A percentile compares a stretch with the other conserved stretches of the same genome.
phyloP scores from a whole-genome alignment of 2,113 vertebrate genomes.

The Cariama cristata region DNA sequence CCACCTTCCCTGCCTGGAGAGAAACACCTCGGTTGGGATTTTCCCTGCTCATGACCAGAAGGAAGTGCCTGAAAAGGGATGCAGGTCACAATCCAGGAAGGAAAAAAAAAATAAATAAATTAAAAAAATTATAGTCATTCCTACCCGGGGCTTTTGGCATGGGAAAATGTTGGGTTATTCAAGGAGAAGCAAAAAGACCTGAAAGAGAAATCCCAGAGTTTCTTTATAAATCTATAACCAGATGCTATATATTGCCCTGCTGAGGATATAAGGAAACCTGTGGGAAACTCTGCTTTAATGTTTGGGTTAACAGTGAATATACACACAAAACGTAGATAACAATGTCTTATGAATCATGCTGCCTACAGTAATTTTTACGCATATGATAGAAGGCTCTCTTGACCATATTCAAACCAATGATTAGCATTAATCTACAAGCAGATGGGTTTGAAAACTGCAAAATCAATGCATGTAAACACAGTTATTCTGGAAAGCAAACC shows the following conservation, averaged over 20 bases:
- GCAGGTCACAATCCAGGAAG: not conserved
- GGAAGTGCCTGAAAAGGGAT: not conserved
- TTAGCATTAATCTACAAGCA: not conserved
- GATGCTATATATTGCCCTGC: not conserved
- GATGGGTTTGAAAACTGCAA: slow-evolving; percentile 7
- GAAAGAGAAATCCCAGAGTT: not conserved
- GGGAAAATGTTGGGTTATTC: not conserved
- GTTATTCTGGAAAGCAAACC: not conserved
- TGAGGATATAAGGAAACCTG: not conserved
- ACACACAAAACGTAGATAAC: not conserved
- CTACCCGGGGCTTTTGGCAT: not conserved
- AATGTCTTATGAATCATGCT: not conserved
- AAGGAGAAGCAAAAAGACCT: not conserved
- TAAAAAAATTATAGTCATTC: not conserved
- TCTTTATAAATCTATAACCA: not conserved
- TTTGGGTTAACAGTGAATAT: not conserved
- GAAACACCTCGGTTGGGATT: not conserved
- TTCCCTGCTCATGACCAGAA: not conserved
- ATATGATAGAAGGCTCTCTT: not conserved
- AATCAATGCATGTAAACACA: not conserved
- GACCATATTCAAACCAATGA: not conserved
- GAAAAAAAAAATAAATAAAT: not conserved
- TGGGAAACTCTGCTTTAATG: not conserved
- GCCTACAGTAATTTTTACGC: not conserved
- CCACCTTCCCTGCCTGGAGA: not conserved